phyloP scores from a whole-genome alignment of 2,797 vertebrate species.

The Cyprinodon diabolis region DNA sequence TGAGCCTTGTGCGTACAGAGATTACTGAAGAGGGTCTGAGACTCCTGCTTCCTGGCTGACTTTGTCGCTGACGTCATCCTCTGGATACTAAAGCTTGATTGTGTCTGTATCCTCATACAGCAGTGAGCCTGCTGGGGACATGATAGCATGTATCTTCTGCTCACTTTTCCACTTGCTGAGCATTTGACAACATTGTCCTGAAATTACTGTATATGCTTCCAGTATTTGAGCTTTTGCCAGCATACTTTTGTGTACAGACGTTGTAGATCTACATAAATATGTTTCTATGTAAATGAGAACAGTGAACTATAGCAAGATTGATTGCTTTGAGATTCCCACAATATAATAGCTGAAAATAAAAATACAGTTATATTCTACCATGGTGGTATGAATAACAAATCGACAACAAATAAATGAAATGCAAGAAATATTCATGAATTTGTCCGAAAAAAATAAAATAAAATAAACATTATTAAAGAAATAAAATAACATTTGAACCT shows the following conservation, averaged over 20 bases:
- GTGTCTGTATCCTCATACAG: constrained; percentile 72
- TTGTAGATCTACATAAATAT: constrained; percentile 21
- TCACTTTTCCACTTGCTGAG: constrained; percentile 43
- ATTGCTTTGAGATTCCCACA: constrained; percentile 30
- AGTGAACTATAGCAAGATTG: constrained; percentile 41
- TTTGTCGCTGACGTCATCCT: constrained; percentile 83
- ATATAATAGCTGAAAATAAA: constrained; percentile 5
- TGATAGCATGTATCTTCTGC: constrained; percentile 40
- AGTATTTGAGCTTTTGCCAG: constrained; percentile 13
- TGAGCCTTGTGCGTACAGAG: constrained; percentile 67
- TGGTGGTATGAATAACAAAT: not conserved
- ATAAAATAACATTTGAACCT: too few species aligned
- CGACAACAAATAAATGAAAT: too few species aligned
- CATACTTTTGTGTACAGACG: not conserved
- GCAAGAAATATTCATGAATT: too few species aligned
- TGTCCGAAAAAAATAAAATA: too few species aligned
- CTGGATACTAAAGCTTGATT: constrained; percentile 71
- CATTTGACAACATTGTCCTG: constrained; percentile 41
- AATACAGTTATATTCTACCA: not conserved
- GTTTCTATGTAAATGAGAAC: constrained; percentile 40
- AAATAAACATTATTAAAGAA: too few species aligned
- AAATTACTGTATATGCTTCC: constrained; percentile 37
- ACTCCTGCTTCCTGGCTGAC: constrained; percentile 79
- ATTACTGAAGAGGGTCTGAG: constrained; percentile 74
- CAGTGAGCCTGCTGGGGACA: constrained; percentile 74